Base-by-base conservation (phyloP, 2,888 invertebrate genomes). In the Dusona sp. region DNA sequence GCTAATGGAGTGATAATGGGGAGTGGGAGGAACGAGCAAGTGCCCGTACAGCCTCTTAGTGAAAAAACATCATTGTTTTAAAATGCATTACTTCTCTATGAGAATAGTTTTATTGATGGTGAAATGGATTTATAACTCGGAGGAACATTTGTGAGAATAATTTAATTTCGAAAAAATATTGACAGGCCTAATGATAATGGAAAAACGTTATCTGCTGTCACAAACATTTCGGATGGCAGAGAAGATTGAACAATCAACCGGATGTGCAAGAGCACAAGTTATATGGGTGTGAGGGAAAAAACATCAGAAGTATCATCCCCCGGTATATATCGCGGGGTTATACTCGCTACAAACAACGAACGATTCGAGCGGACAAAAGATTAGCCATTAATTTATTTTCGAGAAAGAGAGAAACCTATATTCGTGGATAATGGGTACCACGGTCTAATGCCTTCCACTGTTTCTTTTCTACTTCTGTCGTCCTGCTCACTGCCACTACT, bases 361-460 rank as follows among this genome's bases (percentile, higher is more conserved):
- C 65, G 82, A 83, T 80, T 73, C 80, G 48, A 74, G 78, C 74
- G 42, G 64, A 77, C 51, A 89, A 89, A 90, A 93, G 92, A 93
- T 93, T 92, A 87, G 91, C 91, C 93, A 93, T 94, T 92, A 93
- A 93, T 94, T 93, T 92, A 90, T 90, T 92, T 93, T 92, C 90
- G 86, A 83, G 87, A 88, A 4, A 61, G 57, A 61, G 87, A 88
- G 92, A 93, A 92, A 92, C 90, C 88, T 89, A 85, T 72, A 90
- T 91, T 90, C 90, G 91, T 90, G 92, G 92, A 92, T 94, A 93
- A 94, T 94, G 94, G 93, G 91, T 91, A 91, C 92, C 90, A 92
- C 92, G 93, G 91, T 93, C 94, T 94, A 93, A 94, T 94, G 93
- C 93, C 94, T 94, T 93, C 92, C 89, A 92, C 93, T 93, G 93